Evolutionary conservation across 2,888 invertebrate species (phyloP), one percentile per base, ranked within the genome.

Genomic region (Acheta domesticus): DNA sequence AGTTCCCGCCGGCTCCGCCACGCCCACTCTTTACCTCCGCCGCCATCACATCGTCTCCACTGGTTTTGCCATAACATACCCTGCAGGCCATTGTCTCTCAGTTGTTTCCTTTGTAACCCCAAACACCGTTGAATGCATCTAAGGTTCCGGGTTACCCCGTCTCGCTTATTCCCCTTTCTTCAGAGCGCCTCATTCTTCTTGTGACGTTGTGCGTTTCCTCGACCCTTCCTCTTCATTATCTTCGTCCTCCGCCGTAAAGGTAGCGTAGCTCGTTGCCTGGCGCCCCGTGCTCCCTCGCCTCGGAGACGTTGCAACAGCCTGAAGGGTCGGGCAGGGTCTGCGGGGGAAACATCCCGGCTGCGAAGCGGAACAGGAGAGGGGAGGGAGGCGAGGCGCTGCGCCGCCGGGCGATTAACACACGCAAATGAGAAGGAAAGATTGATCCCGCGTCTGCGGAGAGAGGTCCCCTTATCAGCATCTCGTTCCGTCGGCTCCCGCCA

Each of bases 401-500:
- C 62, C n/a, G 62, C 62, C 36, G 62, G 50, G 77, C 78, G 80
- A 80, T 80, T 78, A 80, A 80, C 80, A 78, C 80, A 80, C 76
- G 78, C 78, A 80, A 80, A 78, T 80, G 78, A 80, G 78, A 76
- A 77, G 78, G 76, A 80, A 78, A 80, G 78, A 74, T 78, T 62
- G 49, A 79, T 36, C 23, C 19, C 36, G 74, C 48, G 74, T 49
- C 49, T 14, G 62, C n/a, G 62, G 14, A n/a, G 62, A n/a, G 62
- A n/a, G n/a, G n/a, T 14, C 62, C 62, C 62, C 62, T 14, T 62
- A 62, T 62, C 62, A n/a, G 62, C 62, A 62, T 62, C 62, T 62
- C 62, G 62, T n/a, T 62, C 16, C 62, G 14, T 16, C 62, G 62
- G 62, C n/a, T n/a, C 16, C 16, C 62, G 62, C 62, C 62, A 62